Percentiles rank a stretch among this genome's conserved stretches.
These are phyloP conservation scores for Sminthopsis crassicaudata DNA, from an alignment of 2,113 vertebrate genomes.

Conservation along the genomic window DNA sequence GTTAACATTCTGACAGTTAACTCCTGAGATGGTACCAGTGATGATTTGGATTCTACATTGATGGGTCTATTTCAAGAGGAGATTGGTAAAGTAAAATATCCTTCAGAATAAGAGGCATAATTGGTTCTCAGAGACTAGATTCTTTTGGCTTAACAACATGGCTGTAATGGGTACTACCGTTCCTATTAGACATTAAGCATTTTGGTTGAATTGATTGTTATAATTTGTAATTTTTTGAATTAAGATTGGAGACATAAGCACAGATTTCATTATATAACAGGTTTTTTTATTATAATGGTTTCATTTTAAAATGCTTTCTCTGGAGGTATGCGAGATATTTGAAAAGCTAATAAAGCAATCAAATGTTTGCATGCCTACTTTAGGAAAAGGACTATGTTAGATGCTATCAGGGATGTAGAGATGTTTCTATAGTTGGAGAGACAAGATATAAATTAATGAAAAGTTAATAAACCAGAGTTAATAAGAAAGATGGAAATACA, in stretches of 20 bases:
- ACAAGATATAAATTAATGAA: not conserved
- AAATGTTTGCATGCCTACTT: not conserved
- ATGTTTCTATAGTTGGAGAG: not conserved
- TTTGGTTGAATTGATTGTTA: not conserved
- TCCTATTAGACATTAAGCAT: not conserved
- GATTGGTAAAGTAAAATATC: not conserved
- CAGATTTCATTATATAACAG: not conserved
- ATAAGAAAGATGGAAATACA: not conserved
- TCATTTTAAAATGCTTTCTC: not conserved
- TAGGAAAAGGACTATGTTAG: not conserved
- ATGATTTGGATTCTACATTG: not conserved
- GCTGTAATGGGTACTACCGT: not conserved
- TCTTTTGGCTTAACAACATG: not conserved
- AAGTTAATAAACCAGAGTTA: not conserved
- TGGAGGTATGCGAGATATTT: not conserved
- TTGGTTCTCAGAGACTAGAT: not conserved
- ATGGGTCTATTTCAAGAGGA: not conserved
- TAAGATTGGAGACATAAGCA: not conserved
- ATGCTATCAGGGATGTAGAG: not conserved
- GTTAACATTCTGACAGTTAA: not conserved
- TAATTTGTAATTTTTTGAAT: not conserved
- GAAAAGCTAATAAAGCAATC: not conserved
- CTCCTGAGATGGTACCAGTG: not conserved
- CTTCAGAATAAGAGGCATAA: not conserved
- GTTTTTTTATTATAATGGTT: not conserved